These are phyloP conservation scores for Ageneiosus marmoratus DNA, from an alignment of 2,113 vertebrate species.

Conservation along the genomic window DNA sequence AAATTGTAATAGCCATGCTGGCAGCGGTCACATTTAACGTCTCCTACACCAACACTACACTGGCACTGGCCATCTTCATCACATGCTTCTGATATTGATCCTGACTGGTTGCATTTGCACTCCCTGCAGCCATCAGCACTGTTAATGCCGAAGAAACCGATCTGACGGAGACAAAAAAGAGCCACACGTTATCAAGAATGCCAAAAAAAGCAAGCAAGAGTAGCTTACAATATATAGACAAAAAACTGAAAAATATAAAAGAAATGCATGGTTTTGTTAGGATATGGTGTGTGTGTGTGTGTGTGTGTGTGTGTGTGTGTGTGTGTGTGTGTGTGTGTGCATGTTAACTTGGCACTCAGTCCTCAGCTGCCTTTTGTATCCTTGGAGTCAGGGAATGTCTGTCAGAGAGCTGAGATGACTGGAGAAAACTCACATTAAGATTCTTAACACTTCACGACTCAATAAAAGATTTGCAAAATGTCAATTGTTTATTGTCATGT, in stretches of 20 bases:
- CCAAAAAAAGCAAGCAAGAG: not conserved
- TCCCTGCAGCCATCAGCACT: slow-evolving; percentile 74
- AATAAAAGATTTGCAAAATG: not conserved
- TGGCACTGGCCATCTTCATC: slow-evolving; percentile 77
- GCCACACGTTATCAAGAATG: not conserved
- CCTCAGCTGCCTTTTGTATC: slow-evolving; percentile 8
- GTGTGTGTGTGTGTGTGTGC: slow-evolving; percentile 27
- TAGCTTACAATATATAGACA: not conserved
- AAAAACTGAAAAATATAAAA: not conserved
- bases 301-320: not conserved
- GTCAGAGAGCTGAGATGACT: not conserved
- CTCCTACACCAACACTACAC: slow-evolving; percentile 79
- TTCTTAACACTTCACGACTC: not conserved
- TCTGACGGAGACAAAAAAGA: slow-evolving; percentile 65
- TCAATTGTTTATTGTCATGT: not conserved
- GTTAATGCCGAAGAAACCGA: slow-evolving; percentile 79
- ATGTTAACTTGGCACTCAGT: not conserved
- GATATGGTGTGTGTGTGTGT: not conserved
- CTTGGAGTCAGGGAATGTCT: not conserved
- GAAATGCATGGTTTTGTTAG: not conserved
- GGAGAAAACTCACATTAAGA: not conserved
- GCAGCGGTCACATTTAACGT: slow-evolving; percentile 83
- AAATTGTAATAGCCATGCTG: slow-evolving; percentile 78
- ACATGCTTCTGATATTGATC: slow-evolving; percentile 77
- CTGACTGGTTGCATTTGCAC: slow-evolving; percentile 80